Conservation (phyloP, 2,888 invertebrate species). For the Erebia palarica region DNA sequence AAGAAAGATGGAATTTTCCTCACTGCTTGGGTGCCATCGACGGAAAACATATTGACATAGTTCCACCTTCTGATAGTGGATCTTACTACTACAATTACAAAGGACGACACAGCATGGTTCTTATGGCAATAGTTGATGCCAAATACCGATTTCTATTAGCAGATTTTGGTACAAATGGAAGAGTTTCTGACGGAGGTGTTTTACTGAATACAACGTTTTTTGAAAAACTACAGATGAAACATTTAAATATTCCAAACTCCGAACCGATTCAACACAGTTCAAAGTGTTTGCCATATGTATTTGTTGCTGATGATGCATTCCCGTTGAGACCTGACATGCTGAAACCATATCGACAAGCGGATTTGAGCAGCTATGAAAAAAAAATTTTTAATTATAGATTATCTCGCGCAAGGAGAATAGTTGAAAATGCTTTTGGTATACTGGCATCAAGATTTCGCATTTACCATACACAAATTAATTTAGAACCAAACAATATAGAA, state of each 20-base stretch:
- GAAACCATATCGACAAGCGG: too few species aligned
- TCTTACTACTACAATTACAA: too few species aligned
- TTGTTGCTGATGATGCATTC: too few species aligned
- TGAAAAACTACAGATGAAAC: background rate
- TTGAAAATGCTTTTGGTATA: constrained; percentile 42
- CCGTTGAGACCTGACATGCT: too few species aligned
- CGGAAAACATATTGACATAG: background rate
- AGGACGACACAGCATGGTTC: too few species aligned
- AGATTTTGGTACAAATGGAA: background rate
- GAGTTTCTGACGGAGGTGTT: background rate
- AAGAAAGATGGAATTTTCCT: background rate
- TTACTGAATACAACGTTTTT: background rate
- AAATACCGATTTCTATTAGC: background rate
- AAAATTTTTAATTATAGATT: constrained; percentile 43
- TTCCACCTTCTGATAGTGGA: background rate
- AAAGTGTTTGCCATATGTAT: too few species aligned
- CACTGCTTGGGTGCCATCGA: background rate
- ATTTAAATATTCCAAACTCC: background rate
- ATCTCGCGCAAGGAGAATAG: constrained; percentile 40
- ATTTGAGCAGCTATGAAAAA: constrained; percentile 25
- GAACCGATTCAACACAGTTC: too few species aligned
- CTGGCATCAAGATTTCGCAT: constrained; percentile 39
- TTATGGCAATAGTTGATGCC: background rate
- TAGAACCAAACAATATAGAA: constrained; percentile 1
- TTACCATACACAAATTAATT: constrained; percentile 1